A percentile compares a stretch with the other conserved stretches of the same genome.
Conservation (phyloP, 2,113 vertebrate genomes). For the Catagonus wagneri region DNA sequence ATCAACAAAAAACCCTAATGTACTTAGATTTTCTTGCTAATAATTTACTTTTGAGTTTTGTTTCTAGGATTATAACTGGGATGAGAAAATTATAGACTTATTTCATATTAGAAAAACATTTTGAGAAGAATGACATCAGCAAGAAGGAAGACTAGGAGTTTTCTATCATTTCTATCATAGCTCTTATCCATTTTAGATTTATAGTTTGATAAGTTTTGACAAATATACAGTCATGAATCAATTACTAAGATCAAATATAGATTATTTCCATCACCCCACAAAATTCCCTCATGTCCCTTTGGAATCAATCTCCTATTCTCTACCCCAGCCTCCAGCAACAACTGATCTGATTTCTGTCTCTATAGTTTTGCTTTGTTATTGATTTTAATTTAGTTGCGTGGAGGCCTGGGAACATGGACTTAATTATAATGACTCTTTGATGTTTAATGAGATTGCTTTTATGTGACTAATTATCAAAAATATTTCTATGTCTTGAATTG, state of each 20-base stretch:
- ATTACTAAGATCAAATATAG: constrained; percentile 53
- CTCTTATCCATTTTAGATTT: not conserved
- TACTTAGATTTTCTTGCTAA: not conserved
- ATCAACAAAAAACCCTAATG: not conserved
- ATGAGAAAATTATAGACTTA: not conserved
- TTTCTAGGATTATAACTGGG: not conserved
- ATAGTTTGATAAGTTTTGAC: constrained; percentile 50
- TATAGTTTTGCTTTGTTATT: constrained; percentile 49
- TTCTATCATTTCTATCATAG: not conserved
- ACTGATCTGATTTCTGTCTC: constrained; percentile 61
- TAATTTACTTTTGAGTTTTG: not conserved
- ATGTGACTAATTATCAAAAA: constrained; percentile 33
- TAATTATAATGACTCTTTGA: constrained; percentile 62
- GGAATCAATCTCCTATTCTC: constrained; percentile 11
- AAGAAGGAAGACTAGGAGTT: not conserved
- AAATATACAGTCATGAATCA: constrained; percentile 45
- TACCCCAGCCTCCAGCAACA: not conserved
- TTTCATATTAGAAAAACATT: constrained; percentile 13
- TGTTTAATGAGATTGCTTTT: constrained; percentile 66
- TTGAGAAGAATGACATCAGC: not conserved
- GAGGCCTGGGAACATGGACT: constrained; percentile 38
- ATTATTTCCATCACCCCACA: not conserved
- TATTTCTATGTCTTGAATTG: constrained; percentile 26
- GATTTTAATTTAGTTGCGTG: constrained; percentile 69
- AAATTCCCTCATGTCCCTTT: not conserved